A percentile compares a stretch with the other conserved stretches of the same genome.
Evolutionary conservation across 2,113 vertebrate species (phyloP).

Genomic region (Delphinapterus leucas): DNA sequence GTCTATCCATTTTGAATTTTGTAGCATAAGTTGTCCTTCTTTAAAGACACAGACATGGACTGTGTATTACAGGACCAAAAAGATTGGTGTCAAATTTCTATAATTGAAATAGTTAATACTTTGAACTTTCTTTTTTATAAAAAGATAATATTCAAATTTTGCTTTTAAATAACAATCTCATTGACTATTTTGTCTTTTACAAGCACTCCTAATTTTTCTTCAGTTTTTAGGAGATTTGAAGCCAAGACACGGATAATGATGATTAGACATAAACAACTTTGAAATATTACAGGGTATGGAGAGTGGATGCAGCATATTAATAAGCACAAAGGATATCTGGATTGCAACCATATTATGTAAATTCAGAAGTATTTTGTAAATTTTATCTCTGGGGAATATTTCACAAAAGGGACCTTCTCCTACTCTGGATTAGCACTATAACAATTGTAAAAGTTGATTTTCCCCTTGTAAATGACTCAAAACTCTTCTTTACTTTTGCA

Average conservation of each 20-base stretch:
- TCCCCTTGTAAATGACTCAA: constrained; percentile 63
- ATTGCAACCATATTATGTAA: neutral
- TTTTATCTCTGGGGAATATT: constrained; percentile 46
- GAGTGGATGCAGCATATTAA: neutral
- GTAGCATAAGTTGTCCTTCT: neutral
- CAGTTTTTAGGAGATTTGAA: neutral
- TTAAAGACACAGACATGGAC: neutral
- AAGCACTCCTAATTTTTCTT: neutral
- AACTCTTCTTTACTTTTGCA: constrained; percentile 74
- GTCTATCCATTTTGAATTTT: neutral
- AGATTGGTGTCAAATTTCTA: neutral
- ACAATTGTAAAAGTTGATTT: constrained; percentile 65
- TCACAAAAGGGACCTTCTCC: constrained; percentile 16
- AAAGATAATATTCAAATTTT: constrained; percentile 21
- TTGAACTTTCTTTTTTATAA: neutral
- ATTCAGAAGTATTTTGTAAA: constrained; percentile 33
- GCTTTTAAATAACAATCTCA: constrained; percentile 11
- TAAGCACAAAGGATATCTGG: neutral
- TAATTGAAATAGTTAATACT: neutral
- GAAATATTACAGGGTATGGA: neutral
- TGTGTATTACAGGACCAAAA: neutral
- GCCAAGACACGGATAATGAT: neutral
- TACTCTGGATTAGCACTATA: constrained; percentile 39
- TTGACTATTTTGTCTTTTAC: constrained; percentile 13
- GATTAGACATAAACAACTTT: neutral